Percentiles rank a stretch among this genome's conserved stretches.
Conservation (phyloP, 2,797 vertebrate species). For the Rhinella marina region DNA sequence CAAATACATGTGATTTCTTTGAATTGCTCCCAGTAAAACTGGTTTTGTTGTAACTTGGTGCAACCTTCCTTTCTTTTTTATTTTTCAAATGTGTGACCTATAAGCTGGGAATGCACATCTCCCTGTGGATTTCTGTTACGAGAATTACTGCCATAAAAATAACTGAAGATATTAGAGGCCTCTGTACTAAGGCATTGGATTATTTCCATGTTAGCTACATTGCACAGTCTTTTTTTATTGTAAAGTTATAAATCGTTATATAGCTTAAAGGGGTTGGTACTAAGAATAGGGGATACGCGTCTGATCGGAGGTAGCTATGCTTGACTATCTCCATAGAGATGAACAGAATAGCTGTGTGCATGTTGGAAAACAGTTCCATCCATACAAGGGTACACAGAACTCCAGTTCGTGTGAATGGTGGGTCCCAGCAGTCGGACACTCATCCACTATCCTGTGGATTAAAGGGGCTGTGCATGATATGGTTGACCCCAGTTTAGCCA, state of each 20-base stretch:
- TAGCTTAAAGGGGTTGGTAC: not conserved
- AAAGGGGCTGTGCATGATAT: too few species aligned
- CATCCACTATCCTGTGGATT: too few species aligned
- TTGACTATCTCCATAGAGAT: too few species aligned
- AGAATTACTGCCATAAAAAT: not conserved
- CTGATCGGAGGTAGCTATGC: too few species aligned
- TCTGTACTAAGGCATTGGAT: not conserved
- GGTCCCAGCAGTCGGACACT: too few species aligned
- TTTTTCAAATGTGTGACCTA: not conserved
- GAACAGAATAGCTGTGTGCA: too few species aligned
- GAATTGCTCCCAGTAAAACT: not conserved
- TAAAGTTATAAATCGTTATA: not conserved
- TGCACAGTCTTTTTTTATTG: not conserved
- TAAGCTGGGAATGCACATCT: constrained; percentile 1
- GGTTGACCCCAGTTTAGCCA: too few species aligned
- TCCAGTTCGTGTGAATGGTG: too few species aligned
- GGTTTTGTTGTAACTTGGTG: constrained; percentile 1
- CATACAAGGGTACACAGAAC: too few species aligned
- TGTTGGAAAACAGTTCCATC: too few species aligned
- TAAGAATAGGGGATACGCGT: too few species aligned
- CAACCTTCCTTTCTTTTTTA: not conserved
- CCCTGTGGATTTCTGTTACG: constrained; percentile 1
- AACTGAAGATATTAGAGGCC: not conserved
- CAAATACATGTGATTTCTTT: not conserved
- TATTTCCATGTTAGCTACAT: not conserved